Evolutionary conservation across 1,140 invertebrate genomes (phyloP).

Genomic region (Brachionus calyciflorus): DNA sequence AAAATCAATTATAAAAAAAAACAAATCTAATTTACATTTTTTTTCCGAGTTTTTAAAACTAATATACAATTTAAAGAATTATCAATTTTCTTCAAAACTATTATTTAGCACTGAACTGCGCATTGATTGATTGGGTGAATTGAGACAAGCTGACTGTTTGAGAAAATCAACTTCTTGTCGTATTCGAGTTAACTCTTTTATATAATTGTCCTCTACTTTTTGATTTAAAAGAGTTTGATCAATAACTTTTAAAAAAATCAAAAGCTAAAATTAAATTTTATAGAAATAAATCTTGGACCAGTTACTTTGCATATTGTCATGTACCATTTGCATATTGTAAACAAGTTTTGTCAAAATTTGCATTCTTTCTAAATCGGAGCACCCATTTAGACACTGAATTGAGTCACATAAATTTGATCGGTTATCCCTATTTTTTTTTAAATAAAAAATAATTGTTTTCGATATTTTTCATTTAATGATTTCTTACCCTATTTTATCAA

Average conservation of each 20-base stretch:
- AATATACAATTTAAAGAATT: constrained; percentile 3
- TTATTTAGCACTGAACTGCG: constrained; percentile 8
- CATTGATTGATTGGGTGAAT: neutral
- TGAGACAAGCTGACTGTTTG: constrained; percentile 9
- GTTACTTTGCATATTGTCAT: constrained; percentile 41
- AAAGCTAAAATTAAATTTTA: neutral
- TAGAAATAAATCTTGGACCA: neutral
- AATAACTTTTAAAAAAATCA: neutral
- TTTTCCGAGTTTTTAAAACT: neutral
- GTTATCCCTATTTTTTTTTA: neutral
- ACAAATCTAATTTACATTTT: neutral
- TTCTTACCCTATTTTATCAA: constrained; percentile 36
- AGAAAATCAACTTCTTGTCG: constrained; percentile 32
- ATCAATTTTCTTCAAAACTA: constrained; percentile 16
- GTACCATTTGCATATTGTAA: constrained; percentile 28
- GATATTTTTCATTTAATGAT: too few species aligned
- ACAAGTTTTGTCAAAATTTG: constrained; percentile 33
- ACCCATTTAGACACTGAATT: neutral
- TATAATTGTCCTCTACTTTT: constrained; percentile 28
- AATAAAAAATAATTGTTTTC: neutral
- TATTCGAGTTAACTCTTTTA: constrained; percentile 20
- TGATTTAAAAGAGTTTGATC: constrained; percentile 12
- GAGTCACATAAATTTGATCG: constrained; percentile 14
- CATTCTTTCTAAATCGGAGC: constrained; percentile 31
- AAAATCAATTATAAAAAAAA: too few species aligned